Base-by-base conservation (phyloP, 2,797 vertebrate species). In the Microhierax caerulescens region DNA sequence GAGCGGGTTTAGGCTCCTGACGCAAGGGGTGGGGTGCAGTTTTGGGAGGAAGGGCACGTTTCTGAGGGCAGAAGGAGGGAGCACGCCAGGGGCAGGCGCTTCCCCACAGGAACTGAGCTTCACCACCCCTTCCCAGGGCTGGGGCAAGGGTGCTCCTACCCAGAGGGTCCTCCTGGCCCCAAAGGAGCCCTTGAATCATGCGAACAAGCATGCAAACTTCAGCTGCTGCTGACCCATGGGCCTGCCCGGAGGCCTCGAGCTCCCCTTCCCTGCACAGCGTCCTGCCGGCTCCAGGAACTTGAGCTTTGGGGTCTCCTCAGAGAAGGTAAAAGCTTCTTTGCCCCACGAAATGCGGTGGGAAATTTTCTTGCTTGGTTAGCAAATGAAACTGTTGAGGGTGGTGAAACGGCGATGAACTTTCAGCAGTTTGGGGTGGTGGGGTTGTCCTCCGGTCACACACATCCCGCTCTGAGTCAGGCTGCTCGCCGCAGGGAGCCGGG, bases 211-310 rank as follows among this genome's bases (percentile, higher is more conserved):
- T 36, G 19, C 60, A 83, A 95, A 74, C n/a, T 41, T 92, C 30
- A 27, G 27, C 8, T 77, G 27, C 37, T 3, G 2, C 6, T 0
- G 2, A 47, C 20, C 37, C 2, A 5, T 3, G 2, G 21, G 47
- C 30, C 76, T 69, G 30, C 41, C 36, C 0, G 1, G 7, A 0
- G 2, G 27, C 67, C 21, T 77, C 5, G 1, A 68, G 60, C 19
- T 73, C 69, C 36, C 73, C 43, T 15, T 54, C 21, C 24, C 17
- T 25, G 34, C 23, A 14, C 0, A 10, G 27, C 0, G 1, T 65
- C 54, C 73, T 4, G 7, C 5, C 1, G 3, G 50, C 10, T 41
- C 21, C 5, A 0, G 41, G 51, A 93, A 69, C 27, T 23, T 36
- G 27, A 47, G 32, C 32, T 72, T 36, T 0, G 0, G 37, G 37